Conservation (phyloP, 2,113 vertebrate species). For the Lichenostomus cassidix region DNA sequence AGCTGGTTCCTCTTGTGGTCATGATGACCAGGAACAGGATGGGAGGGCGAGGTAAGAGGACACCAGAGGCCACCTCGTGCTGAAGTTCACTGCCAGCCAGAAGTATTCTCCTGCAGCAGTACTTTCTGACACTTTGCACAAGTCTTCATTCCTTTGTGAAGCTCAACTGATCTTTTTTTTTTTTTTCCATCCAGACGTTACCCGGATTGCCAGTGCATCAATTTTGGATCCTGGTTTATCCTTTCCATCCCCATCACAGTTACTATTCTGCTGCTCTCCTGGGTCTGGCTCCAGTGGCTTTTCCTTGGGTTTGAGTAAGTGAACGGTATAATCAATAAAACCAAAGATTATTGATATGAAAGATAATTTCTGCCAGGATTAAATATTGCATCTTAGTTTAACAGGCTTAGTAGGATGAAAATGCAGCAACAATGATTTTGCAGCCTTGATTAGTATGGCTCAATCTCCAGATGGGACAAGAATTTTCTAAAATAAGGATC, state of each 20-base stretch:
- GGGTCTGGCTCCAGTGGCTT: slow-evolving; percentile 91
- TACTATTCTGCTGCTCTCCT: slow-evolving; percentile 81
- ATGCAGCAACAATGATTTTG: background rate
- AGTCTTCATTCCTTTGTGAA: background rate
- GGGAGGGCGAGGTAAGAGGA: background rate
- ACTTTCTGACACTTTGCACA: background rate
- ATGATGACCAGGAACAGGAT: background rate
- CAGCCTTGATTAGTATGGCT: background rate
- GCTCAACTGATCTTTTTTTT: background rate
- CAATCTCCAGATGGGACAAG: background rate
- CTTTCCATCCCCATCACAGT: slow-evolving; percentile 83
- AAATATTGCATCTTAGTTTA: background rate
- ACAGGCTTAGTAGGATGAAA: background rate
- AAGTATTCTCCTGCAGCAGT: background rate
- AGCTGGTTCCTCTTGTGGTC: background rate
- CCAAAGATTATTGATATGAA: background rate
- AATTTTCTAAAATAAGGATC: background rate
- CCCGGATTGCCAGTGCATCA: slow-evolving; percentile 81
- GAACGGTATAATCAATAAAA: background rate
- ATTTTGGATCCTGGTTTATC: slow-evolving; percentile 92
- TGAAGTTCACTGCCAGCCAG: background rate
- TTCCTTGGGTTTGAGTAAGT: slow-evolving; percentile 91
- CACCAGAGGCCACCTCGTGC: background rate
- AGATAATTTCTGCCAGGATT: background rate
- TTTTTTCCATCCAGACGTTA: slow-evolving; percentile 78